phyloP scores from a whole-genome alignment of 2,888 invertebrate genomes.

The Synanthedon vespiformis region DNA sequence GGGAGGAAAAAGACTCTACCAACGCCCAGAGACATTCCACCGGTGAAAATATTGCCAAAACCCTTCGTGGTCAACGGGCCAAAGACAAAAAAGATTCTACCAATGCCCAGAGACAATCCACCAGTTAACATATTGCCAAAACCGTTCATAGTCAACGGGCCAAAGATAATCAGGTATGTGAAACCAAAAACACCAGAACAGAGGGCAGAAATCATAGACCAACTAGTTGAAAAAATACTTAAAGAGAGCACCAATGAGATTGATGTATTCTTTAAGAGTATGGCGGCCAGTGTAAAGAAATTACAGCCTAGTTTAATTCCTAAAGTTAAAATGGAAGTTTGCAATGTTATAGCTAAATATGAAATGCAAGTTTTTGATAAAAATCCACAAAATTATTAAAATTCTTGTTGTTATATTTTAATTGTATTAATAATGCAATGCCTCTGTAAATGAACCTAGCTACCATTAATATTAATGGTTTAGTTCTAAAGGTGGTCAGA shows the following conservation, averaged over 20 bases:
- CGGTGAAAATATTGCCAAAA: slow-evolving; percentile 29
- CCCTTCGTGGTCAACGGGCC: slow-evolving; percentile 13
- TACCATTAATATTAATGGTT: too few relatives aligned
- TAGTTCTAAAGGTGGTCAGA: too few relatives aligned
- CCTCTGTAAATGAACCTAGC: too few relatives aligned
- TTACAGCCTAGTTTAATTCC: slow-evolving; percentile 60
- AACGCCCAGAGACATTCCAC: slow-evolving; percentile 36
- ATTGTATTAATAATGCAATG: too few relatives aligned
- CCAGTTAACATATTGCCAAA: slow-evolving; percentile 62
- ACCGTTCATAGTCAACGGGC: slow-evolving; percentile 43
- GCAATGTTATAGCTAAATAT: slow-evolving; percentile 63
- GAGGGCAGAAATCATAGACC: slow-evolving; percentile 49
- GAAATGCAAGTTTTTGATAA: slow-evolving; percentile 64
- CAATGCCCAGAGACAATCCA: slow-evolving; percentile 35
- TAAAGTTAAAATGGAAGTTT: slow-evolving; percentile 65
- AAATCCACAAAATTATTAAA: slow-evolving; percentile 12
- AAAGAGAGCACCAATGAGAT: slow-evolving; percentile 63
- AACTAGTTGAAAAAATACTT: slow-evolving; percentile 53
- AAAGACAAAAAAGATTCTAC: slow-evolving; percentile 44
- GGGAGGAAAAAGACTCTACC: slow-evolving; percentile 46
- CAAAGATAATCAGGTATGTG: slow-evolving; percentile 45
- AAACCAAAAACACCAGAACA: slow-evolving; percentile 26
- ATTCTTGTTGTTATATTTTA: too few relatives aligned
- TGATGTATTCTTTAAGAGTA: slow-evolving; percentile 60
- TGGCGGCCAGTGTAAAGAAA: slow-evolving; percentile 64